phyloP scores from a whole-genome alignment of 2,888 invertebrate genomes.

The Aproaerema taeniolella region DNA sequence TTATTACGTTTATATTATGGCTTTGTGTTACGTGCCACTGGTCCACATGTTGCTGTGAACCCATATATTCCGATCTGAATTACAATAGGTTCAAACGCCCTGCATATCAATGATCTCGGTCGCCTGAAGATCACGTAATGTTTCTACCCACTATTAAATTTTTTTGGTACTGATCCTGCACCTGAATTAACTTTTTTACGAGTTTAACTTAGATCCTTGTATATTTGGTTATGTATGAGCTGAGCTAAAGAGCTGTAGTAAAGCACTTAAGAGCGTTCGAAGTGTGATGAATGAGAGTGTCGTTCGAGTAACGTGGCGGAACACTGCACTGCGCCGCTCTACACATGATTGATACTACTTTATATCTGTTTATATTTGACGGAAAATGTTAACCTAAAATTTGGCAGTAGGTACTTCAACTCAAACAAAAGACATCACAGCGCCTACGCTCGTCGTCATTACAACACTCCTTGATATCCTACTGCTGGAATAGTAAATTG shows the following conservation, averaged over 20 bases:
- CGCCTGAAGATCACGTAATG: conserved; percentile 7
- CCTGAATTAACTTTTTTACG: no score
- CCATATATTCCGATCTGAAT: conserved; percentile 9
- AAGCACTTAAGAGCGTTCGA: conserved; percentile 66
- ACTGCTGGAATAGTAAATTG: no score
- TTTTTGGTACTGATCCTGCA: conserved; percentile 3
- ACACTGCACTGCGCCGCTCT: conserved; percentile 39
- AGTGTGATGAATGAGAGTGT: conserved; percentile 67
- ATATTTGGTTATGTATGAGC: conserved; percentile 25
- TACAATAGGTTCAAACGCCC: conserved; percentile 9
- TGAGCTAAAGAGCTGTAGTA: conserved; percentile 28
- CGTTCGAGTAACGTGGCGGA: conserved; percentile 41
- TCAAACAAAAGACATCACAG: not conserved
- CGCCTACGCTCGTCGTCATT: no score
- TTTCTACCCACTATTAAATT: not conserved
- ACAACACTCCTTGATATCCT: no score
- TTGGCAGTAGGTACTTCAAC: no score
- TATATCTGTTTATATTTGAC: conserved; percentile 47
- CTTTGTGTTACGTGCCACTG: not conserved
- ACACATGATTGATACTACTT: conserved; percentile 63
- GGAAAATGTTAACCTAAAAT: conserved; percentile 16
- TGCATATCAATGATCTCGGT: conserved; percentile 12
- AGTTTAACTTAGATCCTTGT: conserved; percentile 1
- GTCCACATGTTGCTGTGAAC: conserved; percentile 2
- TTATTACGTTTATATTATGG: not conserved